A percentile compares a stretch with the other conserved stretches of the same genome.
Conservation (phyloP, 2,113 vertebrate genomes). For the Tiliqua scincoides region DNA sequence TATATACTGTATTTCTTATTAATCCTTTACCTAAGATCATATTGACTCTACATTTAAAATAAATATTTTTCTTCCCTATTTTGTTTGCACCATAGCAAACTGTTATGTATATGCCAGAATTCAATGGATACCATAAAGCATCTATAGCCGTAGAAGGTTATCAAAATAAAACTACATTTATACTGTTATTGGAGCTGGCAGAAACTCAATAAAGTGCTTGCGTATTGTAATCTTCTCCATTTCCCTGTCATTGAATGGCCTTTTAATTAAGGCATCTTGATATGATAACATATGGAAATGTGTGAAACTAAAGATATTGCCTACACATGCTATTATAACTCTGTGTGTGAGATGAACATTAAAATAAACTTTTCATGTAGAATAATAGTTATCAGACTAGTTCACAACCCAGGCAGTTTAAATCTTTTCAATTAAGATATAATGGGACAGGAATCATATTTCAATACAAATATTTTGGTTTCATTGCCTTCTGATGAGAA, state of each 20-base stretch:
- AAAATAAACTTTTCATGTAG: slow-evolving; percentile 24
- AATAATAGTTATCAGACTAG: background rate
- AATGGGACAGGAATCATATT: background rate
- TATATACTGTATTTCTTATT: background rate
- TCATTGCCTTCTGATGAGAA: slow-evolving; percentile 36
- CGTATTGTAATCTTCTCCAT: slow-evolving; percentile 43
- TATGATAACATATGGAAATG: slow-evolving; percentile 43
- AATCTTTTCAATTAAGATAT: background rate
- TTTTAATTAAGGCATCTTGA: slow-evolving; percentile 57
- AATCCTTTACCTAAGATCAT: background rate
- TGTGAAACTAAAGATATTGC: slow-evolving; percentile 37
- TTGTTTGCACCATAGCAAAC: slow-evolving; percentile 48
- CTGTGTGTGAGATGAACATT: slow-evolving; percentile 31
- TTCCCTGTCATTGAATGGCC: slow-evolving; percentile 61
- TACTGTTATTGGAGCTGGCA: slow-evolving; percentile 38
- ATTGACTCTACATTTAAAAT: slow-evolving; percentile 3
- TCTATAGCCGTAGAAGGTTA: slow-evolving; percentile 44
- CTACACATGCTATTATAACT: slow-evolving; percentile 22
- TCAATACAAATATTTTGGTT: background rate
- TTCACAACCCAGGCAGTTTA: slow-evolving; percentile 1
- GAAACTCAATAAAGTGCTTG: slow-evolving; percentile 58
- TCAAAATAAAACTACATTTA: slow-evolving; percentile 58
- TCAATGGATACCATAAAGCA: slow-evolving; percentile 25
- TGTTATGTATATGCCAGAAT: slow-evolving; percentile 39
- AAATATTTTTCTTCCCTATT: slow-evolving; percentile 2